Base-by-base conservation (phyloP, 1,140 invertebrate species). In the Papilio polyxenes region DNA sequence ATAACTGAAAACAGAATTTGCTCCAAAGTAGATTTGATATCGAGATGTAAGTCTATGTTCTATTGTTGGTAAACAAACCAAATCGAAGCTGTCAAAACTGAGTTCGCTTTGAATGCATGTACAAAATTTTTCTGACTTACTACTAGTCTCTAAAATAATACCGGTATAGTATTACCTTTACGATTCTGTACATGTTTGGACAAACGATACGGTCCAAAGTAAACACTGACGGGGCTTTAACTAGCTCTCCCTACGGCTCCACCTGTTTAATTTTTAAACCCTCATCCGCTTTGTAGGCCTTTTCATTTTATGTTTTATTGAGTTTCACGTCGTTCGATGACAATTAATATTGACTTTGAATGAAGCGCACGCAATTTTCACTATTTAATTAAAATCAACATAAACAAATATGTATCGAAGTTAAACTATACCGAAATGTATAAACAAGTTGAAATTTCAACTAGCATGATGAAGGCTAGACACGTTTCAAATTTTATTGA, bases 251-350 rank as follows among this genome's bases (percentile, higher is more conserved):
- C 77, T 20, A 8, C 51, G 53, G 20, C 37, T 79, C 77, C 17
- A 44, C 56, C 15, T 79, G 53, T 79, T 79, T 79, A 79, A 79
- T 79, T 79, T 79, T 79, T 79, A 79, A 79, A 62, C 56, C 53
- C 75, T 77, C 75, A 77, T 77, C 75, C n/a, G 49, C 75, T 56
- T 59, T 79, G 77, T 44, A 79, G 77, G 17, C 56, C 37, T 79
- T 62, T 78, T 62, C 53, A 78, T 31, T 79, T 62, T 62, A 59
- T 79, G 44, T 62, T 62, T 79, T 44, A 79, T 79, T 20, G 40
- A 44, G 77, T 79, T 79, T 62, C 48, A 23, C 75, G 40, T 31
- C 75, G 75, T 10, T 77, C 75, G 75, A 77, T 77, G 75, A 77
- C 20, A 37, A 77, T 31, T 77, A 49, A 53, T 77, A 77, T 77